A percentile compares a stretch with the other conserved stretches of the same genome.
These are phyloP conservation scores for Tiliacea citrago DNA, from an alignment of 2,888 invertebrate genomes.

Conservation along the genomic window DNA sequence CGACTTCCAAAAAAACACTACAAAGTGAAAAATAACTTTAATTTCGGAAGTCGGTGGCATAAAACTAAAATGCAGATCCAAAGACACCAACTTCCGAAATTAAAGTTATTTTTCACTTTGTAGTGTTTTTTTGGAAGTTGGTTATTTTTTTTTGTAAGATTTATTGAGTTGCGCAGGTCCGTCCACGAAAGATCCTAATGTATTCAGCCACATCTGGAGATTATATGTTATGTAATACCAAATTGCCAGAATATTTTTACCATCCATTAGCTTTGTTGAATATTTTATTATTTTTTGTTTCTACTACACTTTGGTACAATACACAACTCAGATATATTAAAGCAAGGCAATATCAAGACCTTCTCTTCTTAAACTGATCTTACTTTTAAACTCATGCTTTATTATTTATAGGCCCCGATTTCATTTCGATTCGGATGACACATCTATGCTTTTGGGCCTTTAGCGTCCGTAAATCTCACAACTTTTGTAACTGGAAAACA, in stretches of 20 bases:
- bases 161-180: neutral
- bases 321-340: neutral
- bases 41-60: too few relatives aligned
- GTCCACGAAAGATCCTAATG: neutral
- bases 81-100: too few relatives aligned
- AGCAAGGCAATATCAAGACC: neutral
- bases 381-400: neutral
- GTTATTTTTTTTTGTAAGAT: neutral
- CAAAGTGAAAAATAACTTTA: too few relatives aligned
- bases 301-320: neutral
- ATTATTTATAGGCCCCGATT: too few relatives aligned
- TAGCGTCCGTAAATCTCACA: neutral
- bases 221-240: constrained; percentile 6
- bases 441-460: neutral
- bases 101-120: too few relatives aligned
- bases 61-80: too few relatives aligned
- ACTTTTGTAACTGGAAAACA: neutral
- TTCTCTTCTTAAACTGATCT: neutral
- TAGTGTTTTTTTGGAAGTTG: too few relatives aligned
- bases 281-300: constrained; percentile 30
- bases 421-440: neutral
- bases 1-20: too few relatives aligned
- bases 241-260: constrained; percentile 6
- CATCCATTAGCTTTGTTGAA: constrained; percentile 34
- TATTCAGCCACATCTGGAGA: constrained; percentile 24